Conservation (phyloP, 1,140 invertebrate genomes). For the Heliconius nattereri region DNA sequence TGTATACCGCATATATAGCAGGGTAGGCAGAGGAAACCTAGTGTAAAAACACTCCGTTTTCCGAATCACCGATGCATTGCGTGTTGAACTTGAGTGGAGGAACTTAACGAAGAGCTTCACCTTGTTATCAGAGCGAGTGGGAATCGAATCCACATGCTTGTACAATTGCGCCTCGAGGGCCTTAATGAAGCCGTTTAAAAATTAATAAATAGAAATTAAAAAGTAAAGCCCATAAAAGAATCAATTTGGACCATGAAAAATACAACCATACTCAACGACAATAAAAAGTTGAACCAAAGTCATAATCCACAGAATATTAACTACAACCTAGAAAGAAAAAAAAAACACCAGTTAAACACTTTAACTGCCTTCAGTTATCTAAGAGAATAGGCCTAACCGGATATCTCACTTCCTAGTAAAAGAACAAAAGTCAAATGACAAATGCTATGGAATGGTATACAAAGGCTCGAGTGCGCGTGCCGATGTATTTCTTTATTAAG, state of each 20-base stretch:
- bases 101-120: no score
- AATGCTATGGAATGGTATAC: conserved; percentile 47
- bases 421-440: conserved; percentile 54
- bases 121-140: no score
- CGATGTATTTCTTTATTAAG: conserved; percentile 42
- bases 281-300: not conserved
- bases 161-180: no score
- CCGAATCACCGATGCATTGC: no score
- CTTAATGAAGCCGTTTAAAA: no score
- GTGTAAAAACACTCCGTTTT: no score
- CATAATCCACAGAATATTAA: conserved; percentile 10
- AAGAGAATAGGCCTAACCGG: conserved; percentile 46
- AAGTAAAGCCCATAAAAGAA: not conserved
- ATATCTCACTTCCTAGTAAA: conserved; percentile 66
- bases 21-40: no score
- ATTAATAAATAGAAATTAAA: not conserved
- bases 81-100: no score
- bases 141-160: no score
- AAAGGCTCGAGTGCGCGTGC: conserved; percentile 61
- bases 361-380: conserved; percentile 31
- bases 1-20: no score
- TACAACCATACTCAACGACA: not conserved
- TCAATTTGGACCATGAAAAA: not conserved
- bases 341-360: conserved; percentile 32
- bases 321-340: not conserved